Evolutionary conservation across 2,113 vertebrate species (phyloP).

Genomic region (Strigops habroptila): DNA sequence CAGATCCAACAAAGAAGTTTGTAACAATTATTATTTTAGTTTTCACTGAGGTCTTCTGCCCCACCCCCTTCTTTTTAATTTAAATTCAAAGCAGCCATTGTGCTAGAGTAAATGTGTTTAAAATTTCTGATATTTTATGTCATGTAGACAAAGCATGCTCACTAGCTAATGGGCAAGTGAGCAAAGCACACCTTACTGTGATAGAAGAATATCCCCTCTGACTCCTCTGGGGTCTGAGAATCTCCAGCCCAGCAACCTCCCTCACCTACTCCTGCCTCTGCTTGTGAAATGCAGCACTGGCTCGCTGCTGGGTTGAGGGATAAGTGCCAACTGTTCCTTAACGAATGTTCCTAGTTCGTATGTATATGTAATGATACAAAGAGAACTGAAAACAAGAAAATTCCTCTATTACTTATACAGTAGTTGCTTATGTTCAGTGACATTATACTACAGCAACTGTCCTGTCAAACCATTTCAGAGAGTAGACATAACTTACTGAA

Average conservation of each 20-base stretch:
- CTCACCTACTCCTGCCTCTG: background rate
- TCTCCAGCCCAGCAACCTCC: background rate
- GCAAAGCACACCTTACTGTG: background rate
- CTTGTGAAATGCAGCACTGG: background rate
- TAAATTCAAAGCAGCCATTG: background rate
- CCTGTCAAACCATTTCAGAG: background rate
- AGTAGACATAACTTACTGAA: background rate
- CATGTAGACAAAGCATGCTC: background rate
- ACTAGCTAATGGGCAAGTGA: accelerated
- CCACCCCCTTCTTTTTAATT: background rate
- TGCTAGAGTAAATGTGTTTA: background rate
- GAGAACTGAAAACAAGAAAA: background rate
- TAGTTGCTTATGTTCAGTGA: background rate
- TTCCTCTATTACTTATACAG: background rate
- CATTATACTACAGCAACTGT: background rate
- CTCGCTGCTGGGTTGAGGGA: background rate
- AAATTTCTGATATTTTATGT: background rate
- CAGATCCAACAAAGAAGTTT: background rate
- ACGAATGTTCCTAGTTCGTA: background rate
- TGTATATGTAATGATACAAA: background rate
- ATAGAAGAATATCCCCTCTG: background rate
- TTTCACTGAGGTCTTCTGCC: background rate
- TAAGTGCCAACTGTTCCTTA: background rate
- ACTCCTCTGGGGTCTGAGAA: background rate
- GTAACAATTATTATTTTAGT: background rate